Conservation (phyloP, 2,888 invertebrate species). For the Thecophora atra region DNA sequence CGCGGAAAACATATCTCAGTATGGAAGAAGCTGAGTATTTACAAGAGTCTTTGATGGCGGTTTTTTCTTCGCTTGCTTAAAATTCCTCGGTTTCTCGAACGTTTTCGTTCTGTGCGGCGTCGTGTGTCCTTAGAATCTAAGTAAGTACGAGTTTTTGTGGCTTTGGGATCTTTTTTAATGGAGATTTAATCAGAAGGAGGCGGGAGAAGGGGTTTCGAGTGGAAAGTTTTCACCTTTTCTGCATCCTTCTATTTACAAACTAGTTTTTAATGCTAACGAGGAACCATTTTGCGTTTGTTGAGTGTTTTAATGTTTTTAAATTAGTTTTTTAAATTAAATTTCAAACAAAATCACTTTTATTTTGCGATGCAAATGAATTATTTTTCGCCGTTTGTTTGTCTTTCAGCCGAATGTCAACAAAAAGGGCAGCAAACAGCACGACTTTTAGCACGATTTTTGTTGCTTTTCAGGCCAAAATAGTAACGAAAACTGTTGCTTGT, state of each 20-base stretch:
- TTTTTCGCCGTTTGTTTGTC: slow-evolving; percentile 29
- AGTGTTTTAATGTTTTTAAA: slow-evolving; percentile 27
- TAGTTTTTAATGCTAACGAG: slow-evolving; percentile 59
- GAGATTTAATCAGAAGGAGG: neutral
- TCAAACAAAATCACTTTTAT: neutral
- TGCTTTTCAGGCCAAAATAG: too few relatives aligned
- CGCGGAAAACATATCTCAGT: too few relatives aligned
- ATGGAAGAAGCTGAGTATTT: neutral
- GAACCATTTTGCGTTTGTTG: slow-evolving; percentile 53
- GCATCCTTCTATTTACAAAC: slow-evolving; percentile 50
- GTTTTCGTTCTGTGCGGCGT: too few relatives aligned
- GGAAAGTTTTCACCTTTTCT: neutral
- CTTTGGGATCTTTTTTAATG: too few relatives aligned
- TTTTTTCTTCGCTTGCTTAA: too few relatives aligned
- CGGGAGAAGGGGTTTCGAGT: neutral
- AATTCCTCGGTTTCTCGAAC: too few relatives aligned
- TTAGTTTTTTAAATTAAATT: slow-evolving; percentile 43
- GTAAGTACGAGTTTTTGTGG: too few relatives aligned
- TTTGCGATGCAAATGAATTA: slow-evolving; percentile 42
- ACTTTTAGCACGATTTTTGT: too few relatives aligned
- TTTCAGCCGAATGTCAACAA: slow-evolving; percentile 42
- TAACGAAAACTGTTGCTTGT: too few relatives aligned
- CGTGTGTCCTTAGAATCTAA: neutral
- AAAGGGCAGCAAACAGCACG: too few relatives aligned
- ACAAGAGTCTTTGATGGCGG: neutral